Percentiles rank a stretch among this genome's conserved stretches.
These are phyloP conservation scores for Pyrrhia umbra DNA, from an alignment of 2,888 invertebrate species.

Conservation along the genomic window DNA sequence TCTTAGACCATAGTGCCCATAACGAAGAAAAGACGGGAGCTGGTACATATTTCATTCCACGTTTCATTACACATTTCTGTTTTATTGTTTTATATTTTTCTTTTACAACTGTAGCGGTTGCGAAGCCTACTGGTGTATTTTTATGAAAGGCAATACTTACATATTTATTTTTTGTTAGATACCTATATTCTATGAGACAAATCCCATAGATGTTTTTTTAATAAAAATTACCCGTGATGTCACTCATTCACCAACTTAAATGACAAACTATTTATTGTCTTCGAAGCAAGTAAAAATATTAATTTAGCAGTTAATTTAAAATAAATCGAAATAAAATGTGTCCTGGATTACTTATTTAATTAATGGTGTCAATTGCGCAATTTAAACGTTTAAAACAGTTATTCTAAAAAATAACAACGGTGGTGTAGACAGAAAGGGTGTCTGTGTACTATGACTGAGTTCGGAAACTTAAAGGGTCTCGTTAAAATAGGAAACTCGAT, in stretches of 20 bases:
- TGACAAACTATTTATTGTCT: no score
- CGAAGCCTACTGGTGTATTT: conserved; percentile 5
- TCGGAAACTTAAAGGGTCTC: conserved; percentile 3
- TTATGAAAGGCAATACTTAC: conserved; percentile 1
- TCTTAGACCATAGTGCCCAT: neutral
- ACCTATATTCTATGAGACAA: neutral
- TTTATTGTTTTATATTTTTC: conserved; percentile 47
- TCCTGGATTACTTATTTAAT: no score
- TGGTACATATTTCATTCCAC: conserved; percentile 37
- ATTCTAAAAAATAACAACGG: neutral
- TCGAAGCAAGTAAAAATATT: no score
- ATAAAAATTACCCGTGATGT: no score
- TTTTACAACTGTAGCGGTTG: conserved; percentile 28
- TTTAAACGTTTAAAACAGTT: neutral
- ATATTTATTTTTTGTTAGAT: neutral
- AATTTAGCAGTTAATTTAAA: no score
- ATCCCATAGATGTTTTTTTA: no score
- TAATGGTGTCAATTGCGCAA: neutral
- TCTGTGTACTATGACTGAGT: conserved; percentile 4
- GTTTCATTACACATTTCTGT: conserved; percentile 42
- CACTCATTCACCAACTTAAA: no score
- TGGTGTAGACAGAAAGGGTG: conserved; percentile 5
- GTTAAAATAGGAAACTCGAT: conserved; percentile 18
- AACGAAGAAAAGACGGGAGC: conserved; percentile 33
- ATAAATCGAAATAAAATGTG: neutral